These are phyloP conservation scores for Acromyrmex heyeri DNA, from an alignment of 1,140 invertebrate genomes.

Conservation along the genomic window DNA sequence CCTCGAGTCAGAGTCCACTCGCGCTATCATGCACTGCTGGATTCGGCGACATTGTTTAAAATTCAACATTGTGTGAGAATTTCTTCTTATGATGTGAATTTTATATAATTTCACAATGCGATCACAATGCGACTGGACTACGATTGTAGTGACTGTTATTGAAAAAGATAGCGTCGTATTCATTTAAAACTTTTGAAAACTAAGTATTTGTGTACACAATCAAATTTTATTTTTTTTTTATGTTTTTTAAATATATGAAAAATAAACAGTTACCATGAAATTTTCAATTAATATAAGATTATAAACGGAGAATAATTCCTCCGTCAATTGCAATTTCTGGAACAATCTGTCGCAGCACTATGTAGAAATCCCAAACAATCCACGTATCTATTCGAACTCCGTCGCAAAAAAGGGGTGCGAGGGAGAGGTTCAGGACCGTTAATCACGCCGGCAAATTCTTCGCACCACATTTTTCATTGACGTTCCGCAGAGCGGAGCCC, in stretches of 20 bases:
- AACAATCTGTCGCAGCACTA: slow-evolving; percentile 1
- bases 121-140: neutral
- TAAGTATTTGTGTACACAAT: neutral
- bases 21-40: neutral
- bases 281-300: neutral
- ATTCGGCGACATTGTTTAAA: slow-evolving; percentile 47
- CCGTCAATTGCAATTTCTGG: slow-evolving; percentile 13
- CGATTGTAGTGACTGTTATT: neutral
- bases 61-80: slow-evolving; percentile 38
- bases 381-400: slow-evolving; percentile 16
- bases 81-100: slow-evolving; percentile 2
- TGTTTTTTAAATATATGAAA: neutral
- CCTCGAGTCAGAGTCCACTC: slow-evolving; percentile 8
- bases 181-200: neutral
- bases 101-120: neutral
- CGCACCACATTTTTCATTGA: slow-evolving; percentile 61
- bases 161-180: neutral
- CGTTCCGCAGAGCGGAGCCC: slow-evolving; percentile 62
- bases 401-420: slow-evolving; percentile 43
- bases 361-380: slow-evolving; percentile 67
- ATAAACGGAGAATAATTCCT: neutral
- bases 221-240: neutral
- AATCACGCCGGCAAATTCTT: slow-evolving; percentile 68
- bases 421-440: slow-evolving; percentile 42
- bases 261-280: neutral